A percentile compares a stretch with the other conserved stretches of the same genome.
Conservation (phyloP, 2,888 invertebrate species). For the Cantharis lateralis region DNA sequence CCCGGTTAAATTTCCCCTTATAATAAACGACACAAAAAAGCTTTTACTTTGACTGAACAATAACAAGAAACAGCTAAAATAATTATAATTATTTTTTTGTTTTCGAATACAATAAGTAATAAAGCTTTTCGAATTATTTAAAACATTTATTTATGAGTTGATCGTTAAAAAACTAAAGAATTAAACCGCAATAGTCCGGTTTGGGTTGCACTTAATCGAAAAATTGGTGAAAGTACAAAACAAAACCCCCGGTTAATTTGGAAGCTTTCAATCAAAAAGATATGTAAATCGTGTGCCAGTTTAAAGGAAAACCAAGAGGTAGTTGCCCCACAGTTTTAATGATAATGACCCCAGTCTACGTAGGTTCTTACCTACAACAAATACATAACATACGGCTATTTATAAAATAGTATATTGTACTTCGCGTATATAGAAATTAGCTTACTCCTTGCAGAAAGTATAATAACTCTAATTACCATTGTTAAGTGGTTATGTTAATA, state of each 20-base stretch:
- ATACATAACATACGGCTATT: background rate
- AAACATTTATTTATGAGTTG: background rate
- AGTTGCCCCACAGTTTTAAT: background rate
- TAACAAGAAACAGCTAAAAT: background rate
- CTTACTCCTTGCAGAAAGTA: background rate
- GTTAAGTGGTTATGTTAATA: background rate
- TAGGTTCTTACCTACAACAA: background rate
- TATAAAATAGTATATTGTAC: background rate
- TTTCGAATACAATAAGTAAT: background rate
- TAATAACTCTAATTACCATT: background rate
- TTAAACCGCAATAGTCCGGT: background rate
- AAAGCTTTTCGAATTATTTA: background rate
- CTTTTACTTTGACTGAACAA: background rate
- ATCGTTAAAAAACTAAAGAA: background rate
- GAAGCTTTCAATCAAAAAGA: background rate
- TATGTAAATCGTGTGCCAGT: background rate
- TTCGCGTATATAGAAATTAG: background rate
- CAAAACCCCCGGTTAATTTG: background rate
- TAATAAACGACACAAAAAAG: background rate
- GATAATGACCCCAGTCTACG: background rate
- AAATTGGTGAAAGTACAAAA: background rate
- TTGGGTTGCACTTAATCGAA: background rate
- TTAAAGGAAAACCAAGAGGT: background rate
- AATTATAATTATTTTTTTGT: background rate
- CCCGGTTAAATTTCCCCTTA: background rate